Evolutionary conservation across 2,888 invertebrate genomes (phyloP), one percentile per base, ranked within the genome.

Genomic region (Panzeria rudis): DNA sequence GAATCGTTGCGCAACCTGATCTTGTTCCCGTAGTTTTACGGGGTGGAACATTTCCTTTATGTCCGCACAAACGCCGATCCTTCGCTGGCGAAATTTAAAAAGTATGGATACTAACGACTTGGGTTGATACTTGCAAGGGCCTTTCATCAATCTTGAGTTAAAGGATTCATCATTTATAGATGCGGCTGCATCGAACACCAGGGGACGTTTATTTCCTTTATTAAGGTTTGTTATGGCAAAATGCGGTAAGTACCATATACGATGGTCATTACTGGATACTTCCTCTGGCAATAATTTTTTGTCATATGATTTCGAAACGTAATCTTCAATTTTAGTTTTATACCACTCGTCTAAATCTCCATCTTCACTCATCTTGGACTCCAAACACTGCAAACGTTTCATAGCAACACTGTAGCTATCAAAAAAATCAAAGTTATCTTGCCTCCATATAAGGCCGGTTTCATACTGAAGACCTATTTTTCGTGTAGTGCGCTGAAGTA

Each of bases 51-150:
- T n/a, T n/a, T n/a, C n/a, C n/a, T n/a, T n/a, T n/a, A n/a, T n/a
- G n/a, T n/a, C n/a, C n/a, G n/a, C n/a, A n/a, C n/a, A n/a, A n/a
- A n/a, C n/a, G n/a, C n/a, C n/a, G n/a, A n/a, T n/a, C n/a, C n/a
- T 84, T 17, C 76, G 15, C 13, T 77, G 78, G 2, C 72, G 78
- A 56, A 86, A 86, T 50, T 78, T 80, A 56, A 85, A 86, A n/a
- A 86, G 41, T 25, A 87, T 73, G 2, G 77, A 44, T 50, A 84
- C 9, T 17, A 86, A 23, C 11, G 80, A 69, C 13, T 83, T 83
- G 2, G 83, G 83, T 38, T 86, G 83, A 41, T 59, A 79, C 17
- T 78, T 80, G 9, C 78, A 41, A 20, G 82, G 83, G 15, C 80
- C 72, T 20, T 68, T 73, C 41, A 73, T 59, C 11, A 81, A 20